Conservation (phyloP, 2,888 invertebrate genomes). For the Polietes domitor region DNA sequence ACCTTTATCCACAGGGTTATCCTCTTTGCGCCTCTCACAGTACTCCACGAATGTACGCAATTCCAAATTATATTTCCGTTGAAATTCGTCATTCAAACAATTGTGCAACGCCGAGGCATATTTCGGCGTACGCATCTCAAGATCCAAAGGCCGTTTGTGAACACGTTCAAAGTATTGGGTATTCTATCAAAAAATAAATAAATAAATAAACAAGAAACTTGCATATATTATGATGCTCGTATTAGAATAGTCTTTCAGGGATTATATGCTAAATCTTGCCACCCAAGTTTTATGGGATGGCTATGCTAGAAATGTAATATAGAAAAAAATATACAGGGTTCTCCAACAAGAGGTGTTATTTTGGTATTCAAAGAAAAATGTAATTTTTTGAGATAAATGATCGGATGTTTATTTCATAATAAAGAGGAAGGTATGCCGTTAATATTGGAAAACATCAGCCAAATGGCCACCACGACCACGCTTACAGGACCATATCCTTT, state of each 20-base stretch:
- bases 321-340: neutral
- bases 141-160: slow-evolving; percentile 68
- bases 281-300: too few relatives aligned
- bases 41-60: slow-evolving; percentile 75
- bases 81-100: slow-evolving; percentile 74
- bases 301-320: neutral
- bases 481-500: too few relatives aligned
- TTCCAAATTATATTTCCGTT: slow-evolving; percentile 65
- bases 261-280: too few relatives aligned
- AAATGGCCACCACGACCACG: too few relatives aligned
- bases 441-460: too few relatives aligned
- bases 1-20: slow-evolving; percentile 22
- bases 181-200: slow-evolving; percentile 22
- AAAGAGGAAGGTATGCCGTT: too few relatives aligned
- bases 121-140: slow-evolving; percentile 70
- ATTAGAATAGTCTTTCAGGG: too few relatives aligned
- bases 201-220: neutral
- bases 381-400: too few relatives aligned
- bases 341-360: too few relatives aligned
- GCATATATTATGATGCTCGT: neutral
- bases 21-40: slow-evolving; percentile 71
- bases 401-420: too few relatives aligned
- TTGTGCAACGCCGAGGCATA: slow-evolving; percentile 73
- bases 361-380: too few relatives aligned
- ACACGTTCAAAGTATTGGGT: slow-evolving; percentile 65